Evolutionary conservation across 37 sponge, comb jelly and placozoan genomes (phyloP).

Genomic region (Corticium candelabrum): DNA sequence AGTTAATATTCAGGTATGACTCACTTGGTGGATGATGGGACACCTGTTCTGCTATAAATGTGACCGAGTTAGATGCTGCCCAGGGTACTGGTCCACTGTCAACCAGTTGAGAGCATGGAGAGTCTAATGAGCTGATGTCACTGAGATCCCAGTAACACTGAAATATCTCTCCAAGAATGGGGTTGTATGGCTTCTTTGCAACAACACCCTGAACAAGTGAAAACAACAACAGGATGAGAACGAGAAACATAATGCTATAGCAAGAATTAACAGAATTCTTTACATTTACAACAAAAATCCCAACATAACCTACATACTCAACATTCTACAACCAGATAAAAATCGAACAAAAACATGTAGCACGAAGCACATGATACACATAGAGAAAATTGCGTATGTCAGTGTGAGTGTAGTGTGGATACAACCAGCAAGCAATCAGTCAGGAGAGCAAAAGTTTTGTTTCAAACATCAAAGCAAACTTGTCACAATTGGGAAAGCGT

Average conservation of each 20-base stretch:
- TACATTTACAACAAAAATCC: too few relatives aligned
- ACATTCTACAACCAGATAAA: background rate
- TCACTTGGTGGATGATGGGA: constrained; percentile 94
- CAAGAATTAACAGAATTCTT: background rate
- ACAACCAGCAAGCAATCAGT: background rate
- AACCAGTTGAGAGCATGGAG: constrained; percentile 14
- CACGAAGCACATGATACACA: background rate
- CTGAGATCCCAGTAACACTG: constrained; percentile 89
- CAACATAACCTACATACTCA: background rate
- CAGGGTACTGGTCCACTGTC: constrained; percentile 69
- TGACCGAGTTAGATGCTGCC: constrained; percentile 51
- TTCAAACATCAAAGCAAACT: too few relatives aligned
- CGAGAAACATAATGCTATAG: too few relatives aligned
- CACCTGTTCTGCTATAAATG: constrained; percentile 93
- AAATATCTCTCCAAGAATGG: constrained; percentile 92
- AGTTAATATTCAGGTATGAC: background rate
- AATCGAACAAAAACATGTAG: background rate
- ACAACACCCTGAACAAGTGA: constrained; percentile 46
- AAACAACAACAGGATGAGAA: too few relatives aligned
- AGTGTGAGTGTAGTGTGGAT: background rate
- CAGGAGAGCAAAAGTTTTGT: too few relatives aligned
- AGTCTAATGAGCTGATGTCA: constrained; percentile 16
- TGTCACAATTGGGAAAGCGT: too few relatives aligned
- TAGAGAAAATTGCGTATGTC: background rate
- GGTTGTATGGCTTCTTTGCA: constrained; percentile 98